Conservation (phyloP, 2,797 vertebrate genomes). For the Eidolon dupreanum region DNA sequence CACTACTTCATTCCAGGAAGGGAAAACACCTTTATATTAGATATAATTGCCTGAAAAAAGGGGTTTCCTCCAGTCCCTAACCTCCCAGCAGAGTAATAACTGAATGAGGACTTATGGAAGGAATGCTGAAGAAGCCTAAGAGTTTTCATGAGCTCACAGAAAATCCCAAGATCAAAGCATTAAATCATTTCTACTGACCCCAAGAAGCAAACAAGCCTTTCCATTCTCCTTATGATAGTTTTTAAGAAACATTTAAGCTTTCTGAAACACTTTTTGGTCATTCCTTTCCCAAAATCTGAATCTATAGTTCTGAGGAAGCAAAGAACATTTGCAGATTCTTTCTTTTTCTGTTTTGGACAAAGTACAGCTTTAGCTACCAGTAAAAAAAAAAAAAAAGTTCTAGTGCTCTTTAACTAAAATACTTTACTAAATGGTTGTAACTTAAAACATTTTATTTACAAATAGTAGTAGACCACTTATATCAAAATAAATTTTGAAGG, state of each 20-base stretch:
- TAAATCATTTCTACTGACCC: not conserved
- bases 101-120: not conserved
- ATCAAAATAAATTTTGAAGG: not conserved
- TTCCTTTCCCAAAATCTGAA: not conserved
- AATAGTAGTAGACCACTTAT: not conserved
- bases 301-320: not conserved
- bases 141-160: not conserved
- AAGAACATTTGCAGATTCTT: not conserved
- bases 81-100: not conserved
- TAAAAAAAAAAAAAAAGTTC: not conserved
- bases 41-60: not conserved
- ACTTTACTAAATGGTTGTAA: not conserved
- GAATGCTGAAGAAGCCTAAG: not conserved
- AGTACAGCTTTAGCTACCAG: not conserved
- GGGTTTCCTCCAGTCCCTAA: not conserved
- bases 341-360: not conserved
- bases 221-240: not conserved
- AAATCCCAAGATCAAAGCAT: not conserved
- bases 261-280: not conserved
- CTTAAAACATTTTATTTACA: not conserved
- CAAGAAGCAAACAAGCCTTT: not conserved
- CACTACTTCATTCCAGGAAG: not conserved
- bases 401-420: not conserved
- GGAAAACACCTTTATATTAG: not conserved
- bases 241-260: not conserved